Evolutionary conservation across 2,888 invertebrate species (phyloP).

Genomic region (Sinhomidia bicolor): DNA sequence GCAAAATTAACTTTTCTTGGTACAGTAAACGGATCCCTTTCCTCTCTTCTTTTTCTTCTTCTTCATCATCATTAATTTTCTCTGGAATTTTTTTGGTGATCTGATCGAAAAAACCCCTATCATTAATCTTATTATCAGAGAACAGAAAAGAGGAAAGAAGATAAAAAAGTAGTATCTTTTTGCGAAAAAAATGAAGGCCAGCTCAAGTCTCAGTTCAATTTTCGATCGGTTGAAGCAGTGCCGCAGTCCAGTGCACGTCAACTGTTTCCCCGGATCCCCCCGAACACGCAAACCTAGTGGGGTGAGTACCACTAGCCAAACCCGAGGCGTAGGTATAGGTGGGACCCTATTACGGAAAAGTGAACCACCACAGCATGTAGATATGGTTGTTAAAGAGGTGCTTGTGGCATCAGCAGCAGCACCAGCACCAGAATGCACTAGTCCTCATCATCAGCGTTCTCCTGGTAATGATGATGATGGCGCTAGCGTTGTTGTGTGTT

Average conservation of each 20-base stretch:
- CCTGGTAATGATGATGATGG: too few species aligned
- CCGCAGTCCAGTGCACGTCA: slow-evolving; percentile 46
- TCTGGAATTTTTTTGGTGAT: not conserved
- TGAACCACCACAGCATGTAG: slow-evolving; percentile 5
- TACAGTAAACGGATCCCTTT: too few species aligned
- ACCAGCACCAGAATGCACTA: too few species aligned
- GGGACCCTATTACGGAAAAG: not conserved
- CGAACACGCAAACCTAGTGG: not conserved
- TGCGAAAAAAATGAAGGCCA: slow-evolving; percentile 64
- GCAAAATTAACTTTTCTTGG: too few species aligned
- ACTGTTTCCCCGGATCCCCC: slow-evolving; percentile 28
- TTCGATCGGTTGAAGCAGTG: slow-evolving; percentile 63
- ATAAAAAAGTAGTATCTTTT: too few species aligned
- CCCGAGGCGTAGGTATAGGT: not conserved
- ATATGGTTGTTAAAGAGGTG: not conserved
- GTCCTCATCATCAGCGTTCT: not conserved
- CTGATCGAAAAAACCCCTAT: not conserved
- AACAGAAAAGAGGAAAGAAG: not conserved
- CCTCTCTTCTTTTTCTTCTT: not conserved
- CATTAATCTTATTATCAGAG: not conserved
- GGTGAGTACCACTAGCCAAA: not conserved
- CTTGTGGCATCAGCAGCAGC: too few species aligned
- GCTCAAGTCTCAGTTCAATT: slow-evolving; percentile 58
- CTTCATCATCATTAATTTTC: not conserved
- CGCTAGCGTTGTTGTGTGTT: too few species aligned